Evolutionary conservation across 2,888 invertebrate genomes (phyloP).

Genomic region (Crocallis elinguaria): DNA sequence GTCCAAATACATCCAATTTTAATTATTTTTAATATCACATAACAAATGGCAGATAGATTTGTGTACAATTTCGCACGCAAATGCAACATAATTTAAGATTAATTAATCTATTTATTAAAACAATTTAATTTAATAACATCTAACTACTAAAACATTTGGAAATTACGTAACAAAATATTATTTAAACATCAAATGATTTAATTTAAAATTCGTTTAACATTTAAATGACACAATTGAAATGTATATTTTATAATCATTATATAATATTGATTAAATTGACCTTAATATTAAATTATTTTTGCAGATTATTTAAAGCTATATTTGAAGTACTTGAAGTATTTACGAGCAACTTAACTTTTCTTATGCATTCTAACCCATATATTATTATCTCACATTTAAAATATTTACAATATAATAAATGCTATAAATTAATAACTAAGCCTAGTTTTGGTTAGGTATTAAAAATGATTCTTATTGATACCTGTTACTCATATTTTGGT

Average conservation of each 20-base stretch:
- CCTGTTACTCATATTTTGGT: no score
- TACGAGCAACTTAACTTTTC: not conserved
- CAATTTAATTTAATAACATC: no score
- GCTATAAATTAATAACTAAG: not conserved
- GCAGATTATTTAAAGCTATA: not conserved
- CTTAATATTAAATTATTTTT: not conserved
- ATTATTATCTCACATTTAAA: slow-evolving; percentile 16
- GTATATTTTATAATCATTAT: not conserved
- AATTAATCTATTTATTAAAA: not conserved
- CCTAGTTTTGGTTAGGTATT: no score
- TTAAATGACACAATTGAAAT: no score
- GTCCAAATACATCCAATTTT: slow-evolving; percentile 22
- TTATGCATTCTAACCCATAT: slow-evolving; percentile 17
- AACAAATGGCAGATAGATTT: slow-evolving; percentile 56
- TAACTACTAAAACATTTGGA: no score
- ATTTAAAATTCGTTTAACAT: no score
- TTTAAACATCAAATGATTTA: no score
- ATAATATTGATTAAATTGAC: not conserved
- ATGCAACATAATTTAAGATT: not conserved
- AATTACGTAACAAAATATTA: no score
- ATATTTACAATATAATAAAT: slow-evolving; percentile 20
- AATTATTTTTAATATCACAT: slow-evolving; percentile 58
- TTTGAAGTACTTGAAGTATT: not conserved
- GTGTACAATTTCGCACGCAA: slow-evolving; percentile 30
- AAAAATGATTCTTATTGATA: no score